Evolutionary conservation across 2,113 vertebrate species (phyloP), one percentile per base, ranked within the genome.

Genomic region (Pogonocichla stellata): DNA sequence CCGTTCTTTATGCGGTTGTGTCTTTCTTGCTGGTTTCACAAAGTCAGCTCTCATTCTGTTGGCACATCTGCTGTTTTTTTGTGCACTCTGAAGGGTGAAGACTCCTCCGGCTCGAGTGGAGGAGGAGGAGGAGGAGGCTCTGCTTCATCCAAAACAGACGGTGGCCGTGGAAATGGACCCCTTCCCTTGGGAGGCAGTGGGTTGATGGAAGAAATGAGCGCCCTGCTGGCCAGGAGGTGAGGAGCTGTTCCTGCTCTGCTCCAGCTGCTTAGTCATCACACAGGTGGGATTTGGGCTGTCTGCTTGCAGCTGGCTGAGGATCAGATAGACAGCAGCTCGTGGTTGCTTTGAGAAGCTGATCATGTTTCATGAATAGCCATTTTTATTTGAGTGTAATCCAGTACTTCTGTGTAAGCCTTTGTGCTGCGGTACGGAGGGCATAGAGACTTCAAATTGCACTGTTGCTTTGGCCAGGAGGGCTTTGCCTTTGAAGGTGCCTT

Each of bases 141-240:
- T 5, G 88, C 94, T 72, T 97, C 98, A 80, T 97, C 98, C 92
- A 99, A 99, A 98, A 64, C 99, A 33, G 99, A 99, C 7, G 40
- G 97, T 6, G 93, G 98, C 67, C 98, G 99, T 86, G 99, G 99
- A 56, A 99, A 99, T 66, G 99, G 99, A 42, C 99, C 98, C 4
- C 98, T 99, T 81, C 97, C 99, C 29, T 98, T 99, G 95, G 98
- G 97, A 79, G 99, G 99, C 64, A 98, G 98, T 74, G 99, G 99
- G 34, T 97, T 99, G 33, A 99, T 99, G 99, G 99, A 99, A 96
- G 99, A 99, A 96, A 99, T 99, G 99, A 99, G 99, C 1, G 99
- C 99, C 92, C 98, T 99, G 94, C 98, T 99, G 98, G 99, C 99
- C 97, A 99, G 99, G 98, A 99, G 99, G 99, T 99, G 94, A 93